Conservation (phyloP, 2,797 vertebrate genomes). For the Natrix natrix region DNA sequence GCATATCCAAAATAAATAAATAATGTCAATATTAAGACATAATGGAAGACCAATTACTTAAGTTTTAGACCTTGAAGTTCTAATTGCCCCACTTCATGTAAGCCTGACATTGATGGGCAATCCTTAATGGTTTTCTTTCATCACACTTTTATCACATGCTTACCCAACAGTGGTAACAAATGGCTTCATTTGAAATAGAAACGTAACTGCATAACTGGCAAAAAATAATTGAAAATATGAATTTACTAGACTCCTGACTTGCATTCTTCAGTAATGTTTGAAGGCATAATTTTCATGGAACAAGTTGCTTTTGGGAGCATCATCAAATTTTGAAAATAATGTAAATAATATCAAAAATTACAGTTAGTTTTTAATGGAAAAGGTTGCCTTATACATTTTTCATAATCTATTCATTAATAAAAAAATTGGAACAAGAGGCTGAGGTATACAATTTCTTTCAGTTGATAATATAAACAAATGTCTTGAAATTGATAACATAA, state of each 20-base stretch:
- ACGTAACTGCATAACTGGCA: neutral
- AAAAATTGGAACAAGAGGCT: neutral
- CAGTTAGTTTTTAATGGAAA: neutral
- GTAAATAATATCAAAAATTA: neutral
- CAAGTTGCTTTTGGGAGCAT: neutral
- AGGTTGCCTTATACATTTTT: neutral
- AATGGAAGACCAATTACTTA: neutral
- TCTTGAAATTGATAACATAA: neutral
- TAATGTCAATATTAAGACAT: neutral
- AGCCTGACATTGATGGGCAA: neutral
- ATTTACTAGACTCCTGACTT: neutral
- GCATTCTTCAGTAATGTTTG: neutral
- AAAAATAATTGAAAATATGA: neutral
- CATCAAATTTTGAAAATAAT: neutral
- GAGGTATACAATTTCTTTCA: neutral
- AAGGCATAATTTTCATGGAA: neutral
- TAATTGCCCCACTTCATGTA: neutral
- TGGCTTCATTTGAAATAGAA: neutral
- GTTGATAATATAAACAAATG: neutral
- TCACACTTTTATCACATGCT: neutral
- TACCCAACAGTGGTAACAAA: neutral
- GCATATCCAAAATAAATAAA: neutral
- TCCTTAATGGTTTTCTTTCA: neutral
- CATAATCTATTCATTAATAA: neutral
- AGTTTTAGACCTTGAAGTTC: neutral